Conservation (phyloP, 2,888 invertebrate genomes). For the Tigriopus californicus region DNA sequence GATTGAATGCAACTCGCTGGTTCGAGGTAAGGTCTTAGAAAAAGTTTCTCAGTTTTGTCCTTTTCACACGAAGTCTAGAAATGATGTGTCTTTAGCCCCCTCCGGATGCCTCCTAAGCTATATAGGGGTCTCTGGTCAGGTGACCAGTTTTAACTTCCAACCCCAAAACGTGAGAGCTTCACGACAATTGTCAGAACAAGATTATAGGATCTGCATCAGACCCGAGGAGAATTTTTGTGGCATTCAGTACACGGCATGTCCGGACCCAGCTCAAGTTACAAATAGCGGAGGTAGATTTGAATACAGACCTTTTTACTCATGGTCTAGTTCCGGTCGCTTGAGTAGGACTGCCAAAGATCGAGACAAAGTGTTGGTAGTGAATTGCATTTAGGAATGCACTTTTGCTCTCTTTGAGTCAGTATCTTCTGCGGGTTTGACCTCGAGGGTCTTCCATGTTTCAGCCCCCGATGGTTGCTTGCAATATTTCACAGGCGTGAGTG, state of each 20-base stretch:
- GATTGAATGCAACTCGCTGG: constrained; percentile 52
- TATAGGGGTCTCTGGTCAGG: constrained; percentile 57
- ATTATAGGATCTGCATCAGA: constrained; percentile 66
- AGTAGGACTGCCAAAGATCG: background rate
- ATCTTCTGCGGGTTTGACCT: too few species aligned
- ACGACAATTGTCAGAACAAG: constrained; percentile 64
- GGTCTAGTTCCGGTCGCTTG: too few species aligned
- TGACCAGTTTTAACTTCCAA: constrained; percentile 58
- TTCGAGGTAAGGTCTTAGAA: constrained; percentile 36
- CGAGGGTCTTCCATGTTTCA: background rate
- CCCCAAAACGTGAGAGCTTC: constrained; percentile 43
- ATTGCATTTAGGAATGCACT: background rate
- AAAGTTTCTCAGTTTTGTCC: too few species aligned
- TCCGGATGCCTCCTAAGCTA: constrained; percentile 57
- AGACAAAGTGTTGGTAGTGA: background rate
- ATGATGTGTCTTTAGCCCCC: constrained; percentile 32
- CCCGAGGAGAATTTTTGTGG: constrained; percentile 71
- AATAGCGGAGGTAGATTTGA: too few species aligned
- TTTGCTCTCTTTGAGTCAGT: background rate
- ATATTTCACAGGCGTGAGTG: constrained; percentile 57
- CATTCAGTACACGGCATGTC: constrained; percentile 60
- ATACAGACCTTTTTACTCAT: too few species aligned
- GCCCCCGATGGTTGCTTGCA: constrained; percentile 60
- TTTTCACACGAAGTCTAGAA: background rate
- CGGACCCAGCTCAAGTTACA: constrained; percentile 31